Conservation (phyloP, 2,888 invertebrate genomes). For the Eristalinus sepulchralis region DNA sequence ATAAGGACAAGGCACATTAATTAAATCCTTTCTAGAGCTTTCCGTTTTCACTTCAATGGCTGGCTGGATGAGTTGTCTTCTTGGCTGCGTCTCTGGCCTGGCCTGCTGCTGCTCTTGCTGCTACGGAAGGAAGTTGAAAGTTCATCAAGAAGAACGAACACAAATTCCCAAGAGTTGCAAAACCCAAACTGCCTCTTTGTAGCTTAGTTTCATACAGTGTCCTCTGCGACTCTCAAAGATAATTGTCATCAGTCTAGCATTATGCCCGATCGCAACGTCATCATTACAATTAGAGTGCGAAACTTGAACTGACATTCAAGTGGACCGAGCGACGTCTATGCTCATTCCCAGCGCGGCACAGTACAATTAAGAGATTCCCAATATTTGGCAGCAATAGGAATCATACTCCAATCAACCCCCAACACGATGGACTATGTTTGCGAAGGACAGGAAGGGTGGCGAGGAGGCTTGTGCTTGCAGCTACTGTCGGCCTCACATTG, state of each 20-base stretch:
- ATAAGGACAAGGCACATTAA: conserved; percentile 53
- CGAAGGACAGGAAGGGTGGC: neutral
- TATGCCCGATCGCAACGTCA: conserved; percentile 1
- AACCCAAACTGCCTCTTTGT: conserved; percentile 30
- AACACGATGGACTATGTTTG: neutral
- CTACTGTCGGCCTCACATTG: conserved; percentile 12
- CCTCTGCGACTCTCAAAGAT: conserved; percentile 22
- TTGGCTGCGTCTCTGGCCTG: too few species aligned
- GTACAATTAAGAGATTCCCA: conserved; percentile 64
- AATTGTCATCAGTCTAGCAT: conserved; percentile 47
- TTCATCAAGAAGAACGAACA: conserved; percentile 45
- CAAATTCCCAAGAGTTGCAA: conserved; percentile 40
- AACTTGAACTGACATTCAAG: conserved; percentile 62
- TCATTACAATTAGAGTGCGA: conserved; percentile 38
- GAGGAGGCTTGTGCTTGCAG: conserved; percentile 5
- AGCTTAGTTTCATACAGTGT: conserved; percentile 20
- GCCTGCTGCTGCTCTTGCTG: neutral
- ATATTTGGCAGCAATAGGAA: conserved; percentile 57
- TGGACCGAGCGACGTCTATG: conserved; percentile 7
- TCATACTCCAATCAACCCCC: conserved; percentile 25
- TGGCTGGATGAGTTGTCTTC: neutral
- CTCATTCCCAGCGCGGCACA: conserved; percentile 56
- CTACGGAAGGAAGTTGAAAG: conserved; percentile 54
- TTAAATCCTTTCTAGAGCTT: conserved; percentile 55
- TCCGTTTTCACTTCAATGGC: conserved; percentile 42